Percentiles rank a stretch among this genome's conserved stretches.
These are phyloP conservation scores for Drosophila barbarae DNA, from an alignment of 2,888 invertebrate genomes.

Conservation along the genomic window DNA sequence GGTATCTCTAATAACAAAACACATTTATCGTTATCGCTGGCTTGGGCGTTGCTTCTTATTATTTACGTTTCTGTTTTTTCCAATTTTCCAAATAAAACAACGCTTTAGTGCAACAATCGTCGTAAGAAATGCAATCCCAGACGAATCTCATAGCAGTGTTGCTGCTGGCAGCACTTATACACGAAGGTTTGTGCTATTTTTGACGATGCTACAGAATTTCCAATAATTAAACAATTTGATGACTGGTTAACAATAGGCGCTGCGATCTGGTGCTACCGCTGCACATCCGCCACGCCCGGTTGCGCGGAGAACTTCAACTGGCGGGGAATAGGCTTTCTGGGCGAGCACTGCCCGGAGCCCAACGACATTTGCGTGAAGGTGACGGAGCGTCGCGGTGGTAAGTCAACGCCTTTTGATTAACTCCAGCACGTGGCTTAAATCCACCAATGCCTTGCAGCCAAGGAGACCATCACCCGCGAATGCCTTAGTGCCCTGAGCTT, in stretches of 20 bases:
- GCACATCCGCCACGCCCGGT: constrained; percentile 93
- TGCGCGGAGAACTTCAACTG: constrained; percentile 92
- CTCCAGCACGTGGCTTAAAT: neutral
- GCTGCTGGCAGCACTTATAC: constrained; percentile 46
- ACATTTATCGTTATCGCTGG: neutral
- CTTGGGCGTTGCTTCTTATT: constrained; percentile 37
- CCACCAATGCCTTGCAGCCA: constrained; percentile 81
- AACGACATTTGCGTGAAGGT: constrained; percentile 95
- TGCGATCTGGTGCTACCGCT: constrained; percentile 92
- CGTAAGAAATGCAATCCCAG: constrained; percentile 15
- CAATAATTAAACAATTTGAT: constrained; percentile 5
- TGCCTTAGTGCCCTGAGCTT: constrained; percentile 90
- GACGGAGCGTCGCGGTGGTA: constrained; percentile 91
- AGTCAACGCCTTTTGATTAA: constrained; percentile 41
- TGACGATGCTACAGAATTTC: neutral
- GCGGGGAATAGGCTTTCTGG: constrained; percentile 86
- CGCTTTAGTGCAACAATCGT: neutral
- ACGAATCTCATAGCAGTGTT: constrained; percentile 39
- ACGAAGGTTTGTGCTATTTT: constrained; percentile 55
- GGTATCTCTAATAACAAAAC: neutral
- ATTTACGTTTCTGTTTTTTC: constrained; percentile 23
- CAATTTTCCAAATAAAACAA: constrained; percentile 8
- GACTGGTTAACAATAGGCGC: constrained; percentile 79
- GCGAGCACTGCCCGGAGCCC: constrained; percentile 89
- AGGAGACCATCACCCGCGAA: constrained; percentile 89